Base-by-base conservation (phyloP, 1,140 invertebrate genomes). In the Pygmarrhopalites habei region DNA sequence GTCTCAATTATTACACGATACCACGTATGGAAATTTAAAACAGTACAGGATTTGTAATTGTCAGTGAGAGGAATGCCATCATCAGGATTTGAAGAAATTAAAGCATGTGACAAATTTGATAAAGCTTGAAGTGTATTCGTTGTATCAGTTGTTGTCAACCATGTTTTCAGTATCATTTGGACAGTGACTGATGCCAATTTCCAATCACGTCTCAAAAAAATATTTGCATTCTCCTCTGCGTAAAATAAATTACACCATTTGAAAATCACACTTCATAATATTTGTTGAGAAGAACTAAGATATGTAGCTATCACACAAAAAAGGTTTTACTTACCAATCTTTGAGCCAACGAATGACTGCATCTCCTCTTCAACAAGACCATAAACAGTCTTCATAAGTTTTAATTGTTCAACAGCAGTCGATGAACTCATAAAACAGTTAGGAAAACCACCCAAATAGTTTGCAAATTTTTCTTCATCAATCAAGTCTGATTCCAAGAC, bases 11-110 rank as follows among this genome's bases (percentile, higher is more conserved):
- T 49, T 1, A 46, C 41, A n/a, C 56, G 35, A 58, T 68, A 71
- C 66, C 66, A 71, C 21, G 43, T 66, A 19, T 68, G 69, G n/a
- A 71, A 71, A 43, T 68, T 64, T 1, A 3, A 19, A 23, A 25
- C 21, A 5, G 21, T 68, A 21, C 63, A 68, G 3, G 58, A 39
- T 39, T 63, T 43, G 19, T 52, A 71, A 17, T 49, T 35, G 35
- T 53, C 49, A 30, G 53, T 29, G 17, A 15, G 10, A 2, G 55
- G 62, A 15, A 56, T 55, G 15, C n/a, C 44, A 23, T 53, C 39
- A 1, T n/a, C 25, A 15, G 21, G 21, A n/a, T 65, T 49, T 32
- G 23, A 3, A 19, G 43, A 47, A 1, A 63, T 62, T n/a, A 70
- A 23, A 17, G 15, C 47, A 5, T 55, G 51, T 7, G 51, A 35